Evolutionary conservation across 2,888 invertebrate species (phyloP).

Genomic region (Falcaria lacertinaria): DNA sequence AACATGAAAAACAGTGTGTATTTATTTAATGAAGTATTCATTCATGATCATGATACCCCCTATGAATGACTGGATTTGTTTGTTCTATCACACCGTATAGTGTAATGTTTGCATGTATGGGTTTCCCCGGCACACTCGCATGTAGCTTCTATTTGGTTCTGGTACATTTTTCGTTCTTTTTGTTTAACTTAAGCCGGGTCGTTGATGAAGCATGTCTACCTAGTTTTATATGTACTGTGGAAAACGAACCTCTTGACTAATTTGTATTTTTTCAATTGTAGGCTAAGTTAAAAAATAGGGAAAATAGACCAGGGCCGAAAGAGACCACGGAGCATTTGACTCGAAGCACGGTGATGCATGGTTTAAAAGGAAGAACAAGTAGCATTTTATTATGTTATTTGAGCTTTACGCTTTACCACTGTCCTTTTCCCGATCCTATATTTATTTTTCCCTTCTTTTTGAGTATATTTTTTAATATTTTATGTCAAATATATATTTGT

Average conservation of each 20-base stretch:
- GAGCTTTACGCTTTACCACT: slow-evolving; percentile 33
- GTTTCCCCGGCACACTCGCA: no score
- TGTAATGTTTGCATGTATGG: no score
- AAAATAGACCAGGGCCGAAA: slow-evolving; percentile 78
- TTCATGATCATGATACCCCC: no score
- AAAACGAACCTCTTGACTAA: no score
- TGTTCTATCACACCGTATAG: no score
- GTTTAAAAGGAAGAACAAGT: slow-evolving; percentile 12
- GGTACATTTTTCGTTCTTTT: slow-evolving; percentile 58
- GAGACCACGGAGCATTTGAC: slow-evolving; percentile 58
- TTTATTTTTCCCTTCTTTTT: slow-evolving; percentile 1
- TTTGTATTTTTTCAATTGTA: slow-evolving; percentile 60
- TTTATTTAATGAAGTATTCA: no score
- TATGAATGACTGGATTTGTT: no score
- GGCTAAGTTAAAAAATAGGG: slow-evolving; percentile 56
- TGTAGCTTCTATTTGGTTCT: slow-evolving; percentile 72
- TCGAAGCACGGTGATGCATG: slow-evolving; percentile 62
- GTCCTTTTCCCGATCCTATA: slow-evolving; percentile 7
- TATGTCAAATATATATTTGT: not conserved
- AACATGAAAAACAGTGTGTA: no score
- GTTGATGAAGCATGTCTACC: slow-evolving; percentile 21
- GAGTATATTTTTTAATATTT: slow-evolving; percentile 1
- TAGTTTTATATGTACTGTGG: no score
- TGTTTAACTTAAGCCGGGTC: slow-evolving; percentile 20
- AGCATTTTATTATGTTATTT: slow-evolving; percentile 29